phyloP scores from a whole-genome alignment of 2,888 invertebrate genomes.

The Megaustenia siamemsis region DNA sequence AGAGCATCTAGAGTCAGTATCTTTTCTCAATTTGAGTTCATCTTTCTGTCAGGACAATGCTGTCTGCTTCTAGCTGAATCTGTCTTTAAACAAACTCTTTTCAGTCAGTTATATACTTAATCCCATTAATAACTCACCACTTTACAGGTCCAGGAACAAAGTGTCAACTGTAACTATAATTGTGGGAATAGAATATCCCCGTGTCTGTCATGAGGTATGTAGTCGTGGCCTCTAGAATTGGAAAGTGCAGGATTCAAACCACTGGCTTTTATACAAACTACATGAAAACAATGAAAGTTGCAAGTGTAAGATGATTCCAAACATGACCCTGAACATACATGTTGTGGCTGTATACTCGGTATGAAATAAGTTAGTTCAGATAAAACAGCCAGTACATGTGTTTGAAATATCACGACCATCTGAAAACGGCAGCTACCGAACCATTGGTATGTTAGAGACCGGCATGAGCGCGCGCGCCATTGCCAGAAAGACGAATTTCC shows the following conservation, averaged over 20 bases:
- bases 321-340: not conserved
- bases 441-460: not conserved
- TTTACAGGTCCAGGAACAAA: too few species aligned
- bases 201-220: not conserved
- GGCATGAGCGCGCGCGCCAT: not conserved
- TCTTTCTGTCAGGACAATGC: too few species aligned
- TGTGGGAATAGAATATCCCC: not conserved
- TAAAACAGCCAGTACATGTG: not conserved
- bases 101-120: too few species aligned
- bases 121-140: too few species aligned
- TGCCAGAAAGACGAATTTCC: not conserved
- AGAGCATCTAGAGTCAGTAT: too few species aligned
- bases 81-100: too few species aligned
- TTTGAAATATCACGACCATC: not conserved
- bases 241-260: not conserved
- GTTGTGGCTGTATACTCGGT: not conserved
- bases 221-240: not conserved
- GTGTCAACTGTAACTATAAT: too few species aligned
- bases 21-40: too few species aligned
- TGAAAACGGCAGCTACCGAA: not conserved
- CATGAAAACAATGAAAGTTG: too few species aligned
- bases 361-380: not conserved
- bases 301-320: not conserved
- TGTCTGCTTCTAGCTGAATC: too few species aligned
- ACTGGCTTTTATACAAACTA: not conserved